phyloP scores from a whole-genome alignment of 2,797 vertebrate species.

The Threskiornis aethiopicus region DNA sequence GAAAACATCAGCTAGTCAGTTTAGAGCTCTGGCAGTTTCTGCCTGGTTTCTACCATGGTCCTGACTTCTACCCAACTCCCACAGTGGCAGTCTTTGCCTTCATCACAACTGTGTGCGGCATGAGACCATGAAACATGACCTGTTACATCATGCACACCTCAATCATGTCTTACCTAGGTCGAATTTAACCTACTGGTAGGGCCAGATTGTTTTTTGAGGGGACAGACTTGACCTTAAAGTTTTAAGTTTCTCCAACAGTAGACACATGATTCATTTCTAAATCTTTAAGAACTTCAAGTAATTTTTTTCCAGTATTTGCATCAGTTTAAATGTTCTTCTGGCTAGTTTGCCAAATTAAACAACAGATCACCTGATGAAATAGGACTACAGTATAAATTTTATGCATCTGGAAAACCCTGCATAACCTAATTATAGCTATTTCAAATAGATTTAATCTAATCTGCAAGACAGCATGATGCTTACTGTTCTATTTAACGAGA shows the following conservation, averaged over 20 bases:
- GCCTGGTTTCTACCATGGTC: background rate
- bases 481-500: constrained; percentile 1
- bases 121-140: background rate
- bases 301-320: background rate
- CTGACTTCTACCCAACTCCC: background rate
- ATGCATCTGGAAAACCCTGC: background rate
- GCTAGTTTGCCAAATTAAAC: background rate
- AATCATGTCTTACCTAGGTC: background rate
- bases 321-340: background rate
- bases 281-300: background rate
- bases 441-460: constrained; percentile 14
- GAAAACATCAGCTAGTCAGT: background rate
- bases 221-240: background rate
- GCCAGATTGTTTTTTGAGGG: background rate
- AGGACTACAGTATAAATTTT: background rate
- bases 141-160: background rate
- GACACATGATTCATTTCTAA: background rate
- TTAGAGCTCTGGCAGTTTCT: background rate
- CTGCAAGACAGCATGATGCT: background rate
- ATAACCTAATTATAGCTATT: constrained; percentile 9
- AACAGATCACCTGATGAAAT: background rate
- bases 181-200: background rate
- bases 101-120: background rate
- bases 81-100: background rate
- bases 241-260: background rate